Evolutionary conservation across 2,113 vertebrate genomes (phyloP).

Genomic region (Clarias magur): DNA sequence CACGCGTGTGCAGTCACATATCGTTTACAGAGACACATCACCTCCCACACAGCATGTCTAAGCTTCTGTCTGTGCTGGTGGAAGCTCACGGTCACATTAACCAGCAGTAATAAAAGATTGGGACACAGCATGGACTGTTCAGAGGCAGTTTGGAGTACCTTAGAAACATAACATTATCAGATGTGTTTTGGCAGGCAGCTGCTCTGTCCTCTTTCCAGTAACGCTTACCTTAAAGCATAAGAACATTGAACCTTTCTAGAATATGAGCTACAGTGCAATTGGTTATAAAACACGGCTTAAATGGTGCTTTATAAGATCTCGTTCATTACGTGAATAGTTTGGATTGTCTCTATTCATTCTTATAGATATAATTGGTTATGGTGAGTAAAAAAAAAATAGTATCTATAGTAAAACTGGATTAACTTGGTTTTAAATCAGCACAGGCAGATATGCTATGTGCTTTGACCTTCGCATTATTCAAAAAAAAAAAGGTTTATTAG

Average conservation of each 20-base stretch:
- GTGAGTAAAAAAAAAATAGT: not conserved
- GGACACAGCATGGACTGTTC: no score
- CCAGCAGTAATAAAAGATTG: no score
- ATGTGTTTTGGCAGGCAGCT: no score
- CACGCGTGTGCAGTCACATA: no score
- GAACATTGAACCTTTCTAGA: slow-evolving; percentile 28
- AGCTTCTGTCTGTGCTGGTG: no score
- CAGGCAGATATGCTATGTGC: not conserved
- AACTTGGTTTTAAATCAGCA: not conserved
- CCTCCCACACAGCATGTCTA: no score
- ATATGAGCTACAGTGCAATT: not conserved
- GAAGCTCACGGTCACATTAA: no score
- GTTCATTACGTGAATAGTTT: not conserved
- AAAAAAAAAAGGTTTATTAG: slow-evolving; percentile 5
- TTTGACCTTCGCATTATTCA: not conserved
- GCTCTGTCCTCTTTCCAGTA: no score
- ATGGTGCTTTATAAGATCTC: not conserved
- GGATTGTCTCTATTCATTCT: not conserved
- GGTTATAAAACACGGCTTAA: not conserved
- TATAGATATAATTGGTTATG: not conserved
- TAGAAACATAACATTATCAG: no score
- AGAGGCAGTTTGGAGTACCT: no score
- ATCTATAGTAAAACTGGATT: not conserved
- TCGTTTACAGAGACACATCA: no score
- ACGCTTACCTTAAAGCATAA: not conserved